A percentile compares a stretch with the other conserved stretches of the same genome.
These are phyloP conservation scores for Dendropsophus ebraccatus DNA, from an alignment of 2,113 vertebrate species.

Conservation along the genomic window DNA sequence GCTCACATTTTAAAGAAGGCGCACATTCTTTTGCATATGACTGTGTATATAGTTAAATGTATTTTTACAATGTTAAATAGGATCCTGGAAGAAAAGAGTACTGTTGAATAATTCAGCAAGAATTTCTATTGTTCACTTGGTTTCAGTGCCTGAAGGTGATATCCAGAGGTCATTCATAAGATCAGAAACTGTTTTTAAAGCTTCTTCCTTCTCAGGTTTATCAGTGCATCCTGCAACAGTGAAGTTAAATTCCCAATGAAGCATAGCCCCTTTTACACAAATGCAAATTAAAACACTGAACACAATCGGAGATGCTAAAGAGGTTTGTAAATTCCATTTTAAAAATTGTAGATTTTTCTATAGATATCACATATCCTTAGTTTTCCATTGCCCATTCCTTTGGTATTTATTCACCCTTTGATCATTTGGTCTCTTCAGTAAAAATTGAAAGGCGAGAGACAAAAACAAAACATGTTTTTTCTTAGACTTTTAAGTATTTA, in stretches of 20 bases:
- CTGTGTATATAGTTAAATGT: background rate
- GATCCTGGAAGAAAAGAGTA: slow-evolving; percentile 18
- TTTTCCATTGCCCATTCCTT: slow-evolving; percentile 22
- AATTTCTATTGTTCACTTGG: slow-evolving; percentile 26
- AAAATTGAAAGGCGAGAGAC: slow-evolving; percentile 18
- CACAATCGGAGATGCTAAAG: slow-evolving; percentile 18
- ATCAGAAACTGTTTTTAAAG: slow-evolving; percentile 41
- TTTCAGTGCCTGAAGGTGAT: slow-evolving; percentile 38
- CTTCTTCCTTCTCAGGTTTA: slow-evolving; percentile 45
- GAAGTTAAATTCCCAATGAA: slow-evolving; percentile 48
- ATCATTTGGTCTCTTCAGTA: slow-evolving; percentile 28
- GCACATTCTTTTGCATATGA: background rate
- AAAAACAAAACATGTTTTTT: slow-evolving; percentile 18
- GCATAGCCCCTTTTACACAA: slow-evolving; percentile 32
- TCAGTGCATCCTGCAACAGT: slow-evolving; percentile 10
- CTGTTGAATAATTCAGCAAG: slow-evolving; percentile 38
- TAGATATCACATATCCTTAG: slow-evolving; percentile 5
- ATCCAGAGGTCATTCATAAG: slow-evolving; percentile 46
- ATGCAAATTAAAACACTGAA: slow-evolving; percentile 41
- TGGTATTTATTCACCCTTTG: slow-evolving; percentile 31
- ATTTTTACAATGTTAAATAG: slow-evolving; percentile 21
- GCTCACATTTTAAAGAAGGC: background rate
- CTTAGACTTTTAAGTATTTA: slow-evolving; percentile 27
- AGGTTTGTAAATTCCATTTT: slow-evolving; percentile 26
- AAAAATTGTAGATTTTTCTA: slow-evolving; percentile 16